Base-by-base conservation (phyloP, 2,113 vertebrate genomes). In the Crotalus viridis region DNA sequence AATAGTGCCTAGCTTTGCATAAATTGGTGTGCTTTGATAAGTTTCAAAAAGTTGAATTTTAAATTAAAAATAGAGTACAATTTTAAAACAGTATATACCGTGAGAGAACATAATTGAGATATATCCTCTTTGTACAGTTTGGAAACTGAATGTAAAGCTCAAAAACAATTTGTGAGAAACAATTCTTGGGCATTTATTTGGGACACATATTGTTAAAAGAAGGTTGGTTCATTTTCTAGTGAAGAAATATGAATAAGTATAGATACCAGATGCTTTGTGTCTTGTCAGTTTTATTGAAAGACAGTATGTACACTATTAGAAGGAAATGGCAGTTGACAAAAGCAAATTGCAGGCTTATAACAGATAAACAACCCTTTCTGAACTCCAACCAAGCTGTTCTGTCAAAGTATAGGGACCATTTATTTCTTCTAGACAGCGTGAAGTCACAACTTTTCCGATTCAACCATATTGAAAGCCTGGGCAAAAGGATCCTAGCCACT, bases 181-280 rank as follows among this genome's bases (percentile, higher is more conserved):
- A 95, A 91, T 94, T 93, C 64, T 59, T 90, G 48, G 21, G 8
- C 28, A 64, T 24, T 85, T 51, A 89, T 87, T 86, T 93, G 81
- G n/a, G 64, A 89, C n/a, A 19, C n/a, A 90, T 24, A 28, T 87
- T 93, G 90, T 93, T 93, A 81, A 90, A 64, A 93, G 88, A 93
- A 56, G 4, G 7, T 94, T 28, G 57, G 43, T 39, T 95, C 93
- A 54, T 94, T 94, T 95, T 96, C 93, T 95, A 95, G 87, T 90
- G 87, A 87, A 92, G 51, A 93, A 55, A 93, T 94, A 88, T 94
- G 0, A 95, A 93, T 91, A 52, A 87, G 28, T 91, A 89, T 56
- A 61, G 86, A 89, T 93, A 43, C 90, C 61, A 87, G 28, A 92
- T 91, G 55, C 61, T 94, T 4, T 90, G 89, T 86, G 90, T 52